These are phyloP conservation scores for Pseudomyrmex gracilis DNA, from an alignment of 1,140 invertebrate species.

Conservation along the genomic window DNA sequence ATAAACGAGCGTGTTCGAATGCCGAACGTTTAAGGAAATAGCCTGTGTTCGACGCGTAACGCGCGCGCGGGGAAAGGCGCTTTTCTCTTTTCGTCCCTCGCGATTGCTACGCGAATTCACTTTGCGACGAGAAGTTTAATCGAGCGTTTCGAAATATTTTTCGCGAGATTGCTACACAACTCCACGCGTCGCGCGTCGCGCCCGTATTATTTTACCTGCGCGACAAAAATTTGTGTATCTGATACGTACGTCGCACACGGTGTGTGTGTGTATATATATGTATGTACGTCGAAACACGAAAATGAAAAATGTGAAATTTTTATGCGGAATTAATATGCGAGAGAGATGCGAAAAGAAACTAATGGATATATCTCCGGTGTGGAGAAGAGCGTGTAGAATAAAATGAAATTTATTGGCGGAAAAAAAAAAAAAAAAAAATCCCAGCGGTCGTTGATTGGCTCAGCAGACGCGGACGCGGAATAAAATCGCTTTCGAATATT, in stretches of 20 bases:
- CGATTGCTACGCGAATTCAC: neutral
- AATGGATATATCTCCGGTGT: constrained; percentile 29
- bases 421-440: constrained; percentile 49
- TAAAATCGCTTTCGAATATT: constrained; percentile 19
- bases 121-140: constrained; percentile 29
- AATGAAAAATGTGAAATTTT: constrained; percentile 20
- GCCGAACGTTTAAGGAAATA: constrained; percentile 52
- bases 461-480: neutral
- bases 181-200: too few relatives aligned
- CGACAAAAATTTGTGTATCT: too few relatives aligned
- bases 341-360: constrained; percentile 18
- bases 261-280: neutral
- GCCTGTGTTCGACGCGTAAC: neutral
- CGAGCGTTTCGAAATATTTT: constrained; percentile 6
- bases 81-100: neutral
- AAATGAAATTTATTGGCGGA: constrained; percentile 28
- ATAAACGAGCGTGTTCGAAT: constrained; percentile 38
- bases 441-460: neutral
- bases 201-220: neutral
- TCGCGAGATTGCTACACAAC: neutral
- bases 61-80: neutral
- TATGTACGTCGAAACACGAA: neutral
- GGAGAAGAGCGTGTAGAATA: neutral
- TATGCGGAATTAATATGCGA: constrained; percentile 5
- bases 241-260: neutral